Evolutionary conservation across 2,888 invertebrate genomes (phyloP).

Genomic region (Tipula lateralis): DNA sequence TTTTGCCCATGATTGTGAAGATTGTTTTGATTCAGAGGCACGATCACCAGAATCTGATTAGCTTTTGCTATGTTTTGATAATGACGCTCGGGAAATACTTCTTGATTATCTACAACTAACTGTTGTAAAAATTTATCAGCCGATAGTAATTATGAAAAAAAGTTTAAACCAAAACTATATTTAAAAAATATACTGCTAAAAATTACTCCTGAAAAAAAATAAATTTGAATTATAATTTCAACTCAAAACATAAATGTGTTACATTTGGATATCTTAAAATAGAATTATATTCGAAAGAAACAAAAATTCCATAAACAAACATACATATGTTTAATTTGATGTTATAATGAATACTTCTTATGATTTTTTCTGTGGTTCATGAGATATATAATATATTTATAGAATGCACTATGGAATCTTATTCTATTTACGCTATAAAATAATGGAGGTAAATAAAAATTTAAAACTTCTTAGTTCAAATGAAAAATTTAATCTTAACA

Average conservation of each 20-base stretch:
- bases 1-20: too few species aligned
- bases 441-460: not conserved
- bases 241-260: not conserved
- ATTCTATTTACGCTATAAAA: not conserved
- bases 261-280: slow-evolving; percentile 5
- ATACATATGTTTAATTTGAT: slow-evolving; percentile 24
- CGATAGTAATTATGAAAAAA: too few species aligned
- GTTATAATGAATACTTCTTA: not conserved
- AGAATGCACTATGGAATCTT: not conserved
- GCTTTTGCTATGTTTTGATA: too few species aligned
- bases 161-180: too few species aligned
- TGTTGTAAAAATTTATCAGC: too few species aligned
- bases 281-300: not conserved
- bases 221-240: not conserved
- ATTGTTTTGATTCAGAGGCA: too few species aligned
- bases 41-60: too few species aligned
- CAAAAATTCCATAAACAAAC: not conserved
- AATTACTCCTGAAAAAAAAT: not conserved
- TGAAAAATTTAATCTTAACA: not conserved
- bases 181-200: too few species aligned
- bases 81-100: too few species aligned
- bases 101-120: too few species aligned
- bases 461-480: not conserved
- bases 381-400: not conserved
- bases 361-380: not conserved